Percentiles rank a stretch among this genome's conserved stretches.
These are phyloP conservation scores for Bufo gargarizans DNA, from an alignment of 2,113 vertebrate genomes.

Conservation along the genomic window DNA sequence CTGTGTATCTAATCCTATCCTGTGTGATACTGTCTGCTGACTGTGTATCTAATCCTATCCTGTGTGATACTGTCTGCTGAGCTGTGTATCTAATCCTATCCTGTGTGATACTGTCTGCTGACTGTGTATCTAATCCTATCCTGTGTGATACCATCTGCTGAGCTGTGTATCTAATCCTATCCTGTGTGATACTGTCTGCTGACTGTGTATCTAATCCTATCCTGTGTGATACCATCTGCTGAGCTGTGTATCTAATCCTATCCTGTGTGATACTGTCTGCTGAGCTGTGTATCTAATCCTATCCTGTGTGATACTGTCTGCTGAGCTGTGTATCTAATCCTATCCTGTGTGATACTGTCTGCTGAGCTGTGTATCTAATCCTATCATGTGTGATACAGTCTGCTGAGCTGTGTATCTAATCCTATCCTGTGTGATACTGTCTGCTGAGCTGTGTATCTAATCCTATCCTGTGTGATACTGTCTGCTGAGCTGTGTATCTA, in stretches of 20 bases:
- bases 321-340: no score
- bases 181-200: no score
- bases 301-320: no score
- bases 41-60: not conserved
- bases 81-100: not conserved
- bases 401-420: not conserved
- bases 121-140: not conserved
- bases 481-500: not conserved
- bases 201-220: no score
- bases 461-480: not conserved
- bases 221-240: no score
- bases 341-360: not conserved
- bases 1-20: not conserved
- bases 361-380: not conserved
- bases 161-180: no score
- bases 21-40: not conserved
- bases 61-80: not conserved
- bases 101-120: not conserved
- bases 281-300: no score
- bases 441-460: not conserved
- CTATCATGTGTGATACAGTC: not conserved
- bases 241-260: no score
- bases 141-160: no score
- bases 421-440: not conserved
- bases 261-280: no score